A percentile compares a stretch with the other conserved stretches of the same genome.
These are phyloP conservation scores for Cantharis nigra DNA, from an alignment of 2,888 invertebrate species.

Conservation along the genomic window DNA sequence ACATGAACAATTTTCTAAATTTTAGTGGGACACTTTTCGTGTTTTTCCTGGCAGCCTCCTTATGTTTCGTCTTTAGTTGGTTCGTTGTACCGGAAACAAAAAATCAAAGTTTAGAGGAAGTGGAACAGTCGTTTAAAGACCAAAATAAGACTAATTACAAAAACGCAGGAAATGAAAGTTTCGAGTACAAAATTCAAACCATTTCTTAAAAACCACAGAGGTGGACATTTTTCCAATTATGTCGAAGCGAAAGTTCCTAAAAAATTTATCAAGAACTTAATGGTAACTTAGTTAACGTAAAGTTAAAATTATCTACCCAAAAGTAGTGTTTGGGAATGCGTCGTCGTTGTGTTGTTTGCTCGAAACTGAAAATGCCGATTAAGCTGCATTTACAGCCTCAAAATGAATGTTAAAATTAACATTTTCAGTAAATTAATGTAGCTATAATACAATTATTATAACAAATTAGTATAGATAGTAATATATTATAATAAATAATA, in stretches of 20 bases:
- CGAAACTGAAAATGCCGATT: not conserved
- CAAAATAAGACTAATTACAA: slow-evolving; percentile 49
- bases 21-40: slow-evolving; percentile 69
- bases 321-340: not conserved
- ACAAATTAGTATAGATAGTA: too few species aligned
- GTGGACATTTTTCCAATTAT: not conserved
- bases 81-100: slow-evolving; percentile 72
- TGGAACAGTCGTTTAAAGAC: slow-evolving; percentile 66
- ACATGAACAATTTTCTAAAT: slow-evolving; percentile 60
- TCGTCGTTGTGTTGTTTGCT: not conserved
- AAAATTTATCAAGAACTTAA: not conserved
- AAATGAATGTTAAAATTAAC: not conserved
- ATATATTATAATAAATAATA: too few species aligned
- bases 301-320: not conserved
- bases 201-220: not conserved
- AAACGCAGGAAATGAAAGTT: not conserved
- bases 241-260: not conserved
- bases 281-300: not conserved
- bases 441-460: too few species aligned
- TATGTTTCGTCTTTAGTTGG: slow-evolving; percentile 65
- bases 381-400: not conserved
- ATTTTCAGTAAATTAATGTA: too few species aligned
- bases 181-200: not conserved
- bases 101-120: slow-evolving; percentile 69
- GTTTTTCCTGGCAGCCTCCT: slow-evolving; percentile 64